Evolutionary conservation across 2,888 invertebrate genomes (phyloP).

Genomic region (Orthosia gracilis): DNA sequence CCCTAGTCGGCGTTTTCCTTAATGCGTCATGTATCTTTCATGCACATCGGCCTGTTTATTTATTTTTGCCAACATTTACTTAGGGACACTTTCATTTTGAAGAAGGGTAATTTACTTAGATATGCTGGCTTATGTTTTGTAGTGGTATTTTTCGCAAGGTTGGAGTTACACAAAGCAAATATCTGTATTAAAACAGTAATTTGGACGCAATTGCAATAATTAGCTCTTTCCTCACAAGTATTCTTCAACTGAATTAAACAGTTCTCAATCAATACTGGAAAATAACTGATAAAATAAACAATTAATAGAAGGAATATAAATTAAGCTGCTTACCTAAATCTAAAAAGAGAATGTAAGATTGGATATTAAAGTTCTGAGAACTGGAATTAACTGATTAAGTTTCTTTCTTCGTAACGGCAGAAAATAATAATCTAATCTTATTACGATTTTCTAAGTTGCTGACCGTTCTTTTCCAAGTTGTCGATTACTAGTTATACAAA

Average conservation of each 20-base stretch:
- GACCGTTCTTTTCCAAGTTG: not conserved
- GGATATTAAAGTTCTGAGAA: not conserved
- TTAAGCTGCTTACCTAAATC: not conserved
- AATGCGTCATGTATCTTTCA: constrained; percentile 54
- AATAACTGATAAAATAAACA: no score
- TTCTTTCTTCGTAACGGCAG: not conserved
- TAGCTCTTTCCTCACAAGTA: not conserved
- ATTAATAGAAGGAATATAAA: not conserved
- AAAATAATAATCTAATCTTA: not conserved
- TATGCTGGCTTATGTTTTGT: not conserved
- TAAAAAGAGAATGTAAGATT: not conserved
- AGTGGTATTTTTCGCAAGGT: not conserved
- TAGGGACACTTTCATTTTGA: constrained; percentile 14
- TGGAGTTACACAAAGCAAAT: not conserved
- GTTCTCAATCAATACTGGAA: not conserved
- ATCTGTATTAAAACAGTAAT: not conserved
- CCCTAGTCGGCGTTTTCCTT: constrained; percentile 43
- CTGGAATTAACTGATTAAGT: not conserved
- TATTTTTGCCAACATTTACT: constrained; percentile 13
- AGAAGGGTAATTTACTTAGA: constrained; percentile 5
- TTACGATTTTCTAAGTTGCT: not conserved
- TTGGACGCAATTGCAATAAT: not conserved
- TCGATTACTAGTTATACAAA: not conserved
- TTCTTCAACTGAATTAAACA: not conserved
- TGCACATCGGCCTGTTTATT: constrained; percentile 18